These are phyloP conservation scores for Adela reaumurella DNA, from an alignment of 2,888 invertebrate genomes.

Conservation along the genomic window DNA sequence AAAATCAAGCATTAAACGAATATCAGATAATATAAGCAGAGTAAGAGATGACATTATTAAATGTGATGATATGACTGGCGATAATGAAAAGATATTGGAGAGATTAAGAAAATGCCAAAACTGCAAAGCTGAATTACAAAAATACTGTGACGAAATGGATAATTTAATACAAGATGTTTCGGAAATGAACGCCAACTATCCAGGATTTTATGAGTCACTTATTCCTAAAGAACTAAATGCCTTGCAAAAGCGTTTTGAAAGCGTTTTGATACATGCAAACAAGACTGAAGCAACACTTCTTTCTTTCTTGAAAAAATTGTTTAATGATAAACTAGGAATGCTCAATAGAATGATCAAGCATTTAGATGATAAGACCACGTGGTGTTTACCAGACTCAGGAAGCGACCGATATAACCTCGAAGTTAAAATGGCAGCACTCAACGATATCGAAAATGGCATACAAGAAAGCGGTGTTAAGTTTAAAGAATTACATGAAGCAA, in stretches of 20 bases:
- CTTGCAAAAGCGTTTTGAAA: slow-evolving; percentile 80
- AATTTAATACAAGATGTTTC: slow-evolving; percentile 66
- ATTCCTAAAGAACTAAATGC: slow-evolving; percentile 79
- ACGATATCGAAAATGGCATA: slow-evolving; percentile 71
- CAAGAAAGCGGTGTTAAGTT: slow-evolving; percentile 67
- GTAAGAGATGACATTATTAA: slow-evolving; percentile 81
- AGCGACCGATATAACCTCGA: slow-evolving; percentile 91
- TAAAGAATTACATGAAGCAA: slow-evolving; percentile 65
- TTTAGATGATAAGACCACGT: slow-evolving; percentile 82
- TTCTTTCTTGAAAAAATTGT: slow-evolving; percentile 81
- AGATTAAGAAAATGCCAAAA: slow-evolving; percentile 72
- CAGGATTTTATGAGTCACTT: slow-evolving; percentile 72
- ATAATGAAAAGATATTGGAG: slow-evolving; percentile 77
- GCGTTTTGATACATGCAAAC: slow-evolving; percentile 71
- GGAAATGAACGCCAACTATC: slow-evolving; percentile 70
- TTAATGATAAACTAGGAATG: slow-evolving; percentile 78
- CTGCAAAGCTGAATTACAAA: slow-evolving; percentile 67
- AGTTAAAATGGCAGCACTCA: slow-evolving; percentile 79
- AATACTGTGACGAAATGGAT: slow-evolving; percentile 64
- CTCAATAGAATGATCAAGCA: slow-evolving; percentile 76
- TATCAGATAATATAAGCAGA: slow-evolving; percentile 66
- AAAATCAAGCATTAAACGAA: slow-evolving; percentile 66
- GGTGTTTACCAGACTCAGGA: slow-evolving; percentile 86
- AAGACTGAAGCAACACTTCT: slow-evolving; percentile 78
- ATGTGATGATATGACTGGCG: slow-evolving; percentile 87